These are phyloP conservation scores for Scolopax mira DNA, from an alignment of 2,113 vertebrate genomes.

Conservation along the genomic window DNA sequence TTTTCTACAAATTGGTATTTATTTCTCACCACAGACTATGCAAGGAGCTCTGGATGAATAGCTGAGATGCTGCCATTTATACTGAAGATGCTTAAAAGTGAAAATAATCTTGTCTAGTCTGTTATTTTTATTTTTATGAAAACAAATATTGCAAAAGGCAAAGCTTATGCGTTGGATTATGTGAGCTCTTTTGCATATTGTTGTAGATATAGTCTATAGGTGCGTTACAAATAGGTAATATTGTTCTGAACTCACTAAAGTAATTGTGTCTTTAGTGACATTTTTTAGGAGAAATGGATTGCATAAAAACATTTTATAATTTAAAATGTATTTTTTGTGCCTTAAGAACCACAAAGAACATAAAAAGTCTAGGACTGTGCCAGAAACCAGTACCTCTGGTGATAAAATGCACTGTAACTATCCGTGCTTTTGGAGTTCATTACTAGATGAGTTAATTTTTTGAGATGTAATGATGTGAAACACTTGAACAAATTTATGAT, in stretches of 20 bases:
- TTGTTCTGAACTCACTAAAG: background rate
- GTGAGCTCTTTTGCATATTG: background rate
- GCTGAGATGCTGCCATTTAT: background rate
- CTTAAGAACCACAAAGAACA: background rate
- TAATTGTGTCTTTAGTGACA: background rate
- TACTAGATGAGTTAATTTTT: background rate
- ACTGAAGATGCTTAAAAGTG: background rate
- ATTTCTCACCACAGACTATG: background rate
- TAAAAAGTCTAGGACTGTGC: background rate
- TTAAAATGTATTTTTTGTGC: background rate
- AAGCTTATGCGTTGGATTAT: background rate
- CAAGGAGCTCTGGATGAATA: background rate
- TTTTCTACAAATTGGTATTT: background rate
- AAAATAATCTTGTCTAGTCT: background rate
- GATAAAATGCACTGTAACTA: background rate
- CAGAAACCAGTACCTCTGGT: background rate
- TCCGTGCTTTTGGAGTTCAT: background rate
- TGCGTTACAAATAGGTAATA: background rate
- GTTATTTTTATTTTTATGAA: background rate
- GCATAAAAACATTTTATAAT: background rate
- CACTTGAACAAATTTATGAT: slow-evolving; percentile 1
- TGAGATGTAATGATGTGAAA: background rate
- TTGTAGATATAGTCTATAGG: background rate
- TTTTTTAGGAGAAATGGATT: background rate
- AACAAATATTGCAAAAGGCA: background rate